Base-by-base conservation (phyloP, 1,140 invertebrate genomes). In the Trichonephila inaurata region DNA sequence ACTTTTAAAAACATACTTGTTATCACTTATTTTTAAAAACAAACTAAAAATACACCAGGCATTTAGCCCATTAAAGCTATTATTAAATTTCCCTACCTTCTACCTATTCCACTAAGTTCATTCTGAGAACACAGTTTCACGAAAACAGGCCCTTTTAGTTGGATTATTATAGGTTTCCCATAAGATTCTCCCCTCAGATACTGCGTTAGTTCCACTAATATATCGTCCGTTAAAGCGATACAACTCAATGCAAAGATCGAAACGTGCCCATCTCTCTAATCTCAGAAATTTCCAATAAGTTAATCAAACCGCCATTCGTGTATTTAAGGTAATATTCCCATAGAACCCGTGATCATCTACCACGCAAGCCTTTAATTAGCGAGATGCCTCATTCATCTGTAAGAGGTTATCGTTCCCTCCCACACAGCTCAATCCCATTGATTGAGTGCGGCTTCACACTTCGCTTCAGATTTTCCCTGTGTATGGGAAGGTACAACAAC, bases 311-410 rank as follows among this genome's bases (percentile, higher is more conserved):
- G 61, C 58, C 58, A 64, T 87, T 87, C 85, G 18, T 87, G 58
- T 64, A 61, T 64, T 87, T 87, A 64, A 87, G 85, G 85, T 87
- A 87, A 87, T 87, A 33, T 87, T 87, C 85, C 85, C 85, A 87
- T 87, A 87, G 85, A 87, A 87, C 85, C 61, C 62, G 85, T 58
- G 61, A 87, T 87, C 28, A 64, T 58, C 85, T 64, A 44, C 85
- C 85, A 87, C 85, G 60, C 58, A 87, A 87, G 85, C 85, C 85
- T 87, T 87, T 87, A 87, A 87, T 87, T 87, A 87, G 58, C 58
- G 60, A 87, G 61, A 87, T 58, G 28, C 61, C 60, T 87, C 85
- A 61, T 87, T 87, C 58, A 60, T 83, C 82, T 83, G 51, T 21
- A 83, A 58, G 82, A 83, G 40, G 82, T 83, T 83, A 83, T 83